Conservation (phyloP, 1,140 invertebrate species). For the Drosophila asahinai region DNA sequence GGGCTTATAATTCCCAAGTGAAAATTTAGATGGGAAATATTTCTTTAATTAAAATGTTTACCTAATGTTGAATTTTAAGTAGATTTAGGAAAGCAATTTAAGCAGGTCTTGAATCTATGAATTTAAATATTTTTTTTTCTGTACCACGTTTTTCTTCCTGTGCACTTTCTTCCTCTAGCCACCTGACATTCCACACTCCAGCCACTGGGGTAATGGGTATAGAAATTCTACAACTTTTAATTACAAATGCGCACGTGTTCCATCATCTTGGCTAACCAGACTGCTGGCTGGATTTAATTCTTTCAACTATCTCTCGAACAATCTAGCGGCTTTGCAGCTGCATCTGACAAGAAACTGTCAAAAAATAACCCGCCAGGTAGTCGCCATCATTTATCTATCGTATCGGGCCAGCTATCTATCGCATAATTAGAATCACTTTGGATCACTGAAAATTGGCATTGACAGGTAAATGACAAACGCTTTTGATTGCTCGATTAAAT, state of each 20-base stretch:
- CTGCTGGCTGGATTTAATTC: conserved; percentile 16
- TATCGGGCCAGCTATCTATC: conserved; percentile 34
- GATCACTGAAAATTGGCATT: conserved; percentile 70
- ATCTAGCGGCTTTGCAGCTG: conserved; percentile 42
- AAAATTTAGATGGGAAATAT: background rate
- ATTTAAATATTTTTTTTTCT: too few relatives aligned
- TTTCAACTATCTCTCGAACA: conserved; percentile 35
- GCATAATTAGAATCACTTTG: conserved; percentile 72
- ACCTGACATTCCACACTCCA: conserved; percentile 28
- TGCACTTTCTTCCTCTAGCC: conserved; percentile 17
- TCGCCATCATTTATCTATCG: conserved; percentile 46
- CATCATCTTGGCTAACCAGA: conserved; percentile 46
- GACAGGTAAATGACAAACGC: conserved; percentile 81
- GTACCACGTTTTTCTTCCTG: background rate
- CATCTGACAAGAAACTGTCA: conserved; percentile 57
- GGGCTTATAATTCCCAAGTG: background rate
- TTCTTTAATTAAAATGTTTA: background rate
- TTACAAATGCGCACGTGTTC: conserved; percentile 73
- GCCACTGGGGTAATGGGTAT: conserved; percentile 16
- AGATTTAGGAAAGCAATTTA: too few relatives aligned
- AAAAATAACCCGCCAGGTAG: conserved; percentile 51
- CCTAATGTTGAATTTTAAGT: background rate
- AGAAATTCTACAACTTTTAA: conserved; percentile 69
- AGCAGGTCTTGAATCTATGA: too few relatives aligned
- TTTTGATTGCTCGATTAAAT: conserved; percentile 82